A percentile compares a stretch with the other conserved stretches of the same genome.
Evolutionary conservation across 2,797 vertebrate species (phyloP).

Genomic region (Mus caroli): DNA sequence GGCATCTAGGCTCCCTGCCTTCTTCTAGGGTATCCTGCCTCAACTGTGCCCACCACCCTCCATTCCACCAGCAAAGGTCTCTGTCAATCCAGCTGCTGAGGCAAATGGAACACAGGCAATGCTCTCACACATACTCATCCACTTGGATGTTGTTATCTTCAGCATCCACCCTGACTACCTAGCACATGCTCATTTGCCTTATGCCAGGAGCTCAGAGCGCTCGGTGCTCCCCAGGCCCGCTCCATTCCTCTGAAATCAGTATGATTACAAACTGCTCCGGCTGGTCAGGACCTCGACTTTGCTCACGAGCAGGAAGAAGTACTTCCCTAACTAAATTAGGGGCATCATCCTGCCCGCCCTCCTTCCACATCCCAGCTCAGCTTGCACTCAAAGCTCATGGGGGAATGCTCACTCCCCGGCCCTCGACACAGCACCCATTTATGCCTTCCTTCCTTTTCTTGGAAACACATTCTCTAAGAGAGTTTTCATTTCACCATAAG

Average conservation of each 20-base stretch:
- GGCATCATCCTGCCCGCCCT: not conserved
- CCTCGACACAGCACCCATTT: not conserved
- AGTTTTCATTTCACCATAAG: not conserved
- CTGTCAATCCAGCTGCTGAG: not conserved
- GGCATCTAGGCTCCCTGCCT: not conserved
- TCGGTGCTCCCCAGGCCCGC: not conserved
- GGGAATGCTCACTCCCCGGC: not conserved
- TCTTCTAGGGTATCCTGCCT: not conserved
- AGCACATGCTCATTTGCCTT: not conserved
- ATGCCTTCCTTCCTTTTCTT: conserved; percentile 3
- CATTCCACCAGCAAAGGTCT: not conserved
- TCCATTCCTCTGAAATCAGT: conserved; percentile 1
- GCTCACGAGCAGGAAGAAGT: conserved; percentile 8
- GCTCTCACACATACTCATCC: not conserved
- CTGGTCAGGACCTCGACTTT: not conserved
- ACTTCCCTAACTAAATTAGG: not conserved
- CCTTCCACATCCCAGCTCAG: not conserved
- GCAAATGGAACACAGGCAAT: not conserved
- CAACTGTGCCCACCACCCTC: not conserved
- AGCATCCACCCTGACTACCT: not conserved
- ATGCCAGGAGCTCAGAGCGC: not conserved
- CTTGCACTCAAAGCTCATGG: not conserved
- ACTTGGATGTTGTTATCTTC: not conserved
- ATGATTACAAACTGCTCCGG: not conserved
- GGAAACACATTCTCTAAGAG: not conserved